Percentiles rank a stretch among this genome's conserved stretches.
These are phyloP conservation scores for Ichneumon xanthorius DNA, from an alignment of 2,888 invertebrate genomes.

Conservation along the genomic window DNA sequence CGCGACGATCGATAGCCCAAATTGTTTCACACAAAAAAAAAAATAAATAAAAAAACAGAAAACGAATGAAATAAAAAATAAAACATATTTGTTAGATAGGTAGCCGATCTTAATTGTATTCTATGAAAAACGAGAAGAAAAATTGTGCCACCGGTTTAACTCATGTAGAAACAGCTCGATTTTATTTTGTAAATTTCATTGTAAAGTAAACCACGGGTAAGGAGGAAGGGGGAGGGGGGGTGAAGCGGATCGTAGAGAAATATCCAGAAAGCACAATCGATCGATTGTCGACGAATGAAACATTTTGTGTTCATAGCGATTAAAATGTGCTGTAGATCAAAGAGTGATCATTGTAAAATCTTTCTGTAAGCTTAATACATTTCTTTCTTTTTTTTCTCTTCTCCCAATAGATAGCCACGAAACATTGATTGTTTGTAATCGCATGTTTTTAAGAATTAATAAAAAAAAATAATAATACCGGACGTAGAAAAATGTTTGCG, in stretches of 20 bases:
- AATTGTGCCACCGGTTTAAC: conserved; percentile 33
- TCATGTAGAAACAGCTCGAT: conserved; percentile 15
- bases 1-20: conserved; percentile 52
- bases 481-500: conserved; percentile 20
- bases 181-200: conserved; percentile 38
- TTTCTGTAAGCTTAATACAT: conserved; percentile 43
- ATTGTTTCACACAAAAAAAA: conserved; percentile 46
- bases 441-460: conserved; percentile 58
- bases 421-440: conserved; percentile 57
- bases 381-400: background rate
- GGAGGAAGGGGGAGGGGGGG: no score
- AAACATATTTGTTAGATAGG: conserved; percentile 51
- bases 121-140: conserved; percentile 23
- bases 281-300: conserved; percentile 23
- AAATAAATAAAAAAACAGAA: conserved; percentile 30
- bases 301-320: conserved; percentile 45
- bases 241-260: background rate
- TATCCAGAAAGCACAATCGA: conserved; percentile 27
- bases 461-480: conserved; percentile 57
- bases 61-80: conserved; percentile 28
- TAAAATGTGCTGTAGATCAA: conserved; percentile 42
- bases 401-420: conserved; percentile 57
- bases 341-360: conserved; percentile 51
- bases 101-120: conserved; percentile 59
- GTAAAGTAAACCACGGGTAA: background rate